A percentile compares a stretch with the other conserved stretches of the same genome.
Evolutionary conservation across 2,113 vertebrate species (phyloP).

Genomic region (Periophthalmodon schlosseri): DNA sequence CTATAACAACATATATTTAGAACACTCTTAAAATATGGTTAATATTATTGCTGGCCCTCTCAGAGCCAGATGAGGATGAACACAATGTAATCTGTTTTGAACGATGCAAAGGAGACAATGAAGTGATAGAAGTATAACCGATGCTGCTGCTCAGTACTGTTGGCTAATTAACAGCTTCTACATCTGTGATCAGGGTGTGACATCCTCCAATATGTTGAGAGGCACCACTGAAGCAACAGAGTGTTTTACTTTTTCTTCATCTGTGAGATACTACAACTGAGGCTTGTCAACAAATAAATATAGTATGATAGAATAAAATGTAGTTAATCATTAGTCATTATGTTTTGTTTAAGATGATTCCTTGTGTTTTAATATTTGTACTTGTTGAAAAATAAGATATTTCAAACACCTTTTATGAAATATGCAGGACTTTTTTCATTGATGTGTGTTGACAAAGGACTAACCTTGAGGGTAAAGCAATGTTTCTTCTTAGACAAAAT

Average conservation of each 20-base stretch:
- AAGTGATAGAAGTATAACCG: slow-evolving; percentile 14
- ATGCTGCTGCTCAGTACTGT: slow-evolving; percentile 18
- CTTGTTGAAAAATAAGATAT: no score
- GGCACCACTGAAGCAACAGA: not conserved
- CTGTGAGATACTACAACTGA: not conserved
- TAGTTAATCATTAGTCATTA: no score
- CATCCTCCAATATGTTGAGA: slow-evolving; percentile 6
- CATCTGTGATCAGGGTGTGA: slow-evolving; percentile 41
- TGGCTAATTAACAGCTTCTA: slow-evolving; percentile 44
- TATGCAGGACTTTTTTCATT: no score
- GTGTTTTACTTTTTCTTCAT: not conserved
- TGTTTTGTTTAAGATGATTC: no score
- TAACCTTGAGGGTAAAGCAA: no score
- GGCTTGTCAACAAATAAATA: not conserved
- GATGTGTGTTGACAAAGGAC: not conserved
- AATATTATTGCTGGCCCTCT: not conserved
- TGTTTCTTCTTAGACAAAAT: no score
- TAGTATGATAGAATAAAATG: no score
- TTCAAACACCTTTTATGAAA: no score
- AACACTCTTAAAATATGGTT: not conserved
- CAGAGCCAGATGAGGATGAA: not conserved
- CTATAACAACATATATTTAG: no score
- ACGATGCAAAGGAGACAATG: slow-evolving; percentile 22
- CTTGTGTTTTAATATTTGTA: no score
- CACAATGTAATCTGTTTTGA: not conserved